Evolutionary conservation across 1,140 invertebrate genomes (phyloP), one percentile per base, ranked within the genome.

Genomic region (Chironomus tepperi): DNA sequence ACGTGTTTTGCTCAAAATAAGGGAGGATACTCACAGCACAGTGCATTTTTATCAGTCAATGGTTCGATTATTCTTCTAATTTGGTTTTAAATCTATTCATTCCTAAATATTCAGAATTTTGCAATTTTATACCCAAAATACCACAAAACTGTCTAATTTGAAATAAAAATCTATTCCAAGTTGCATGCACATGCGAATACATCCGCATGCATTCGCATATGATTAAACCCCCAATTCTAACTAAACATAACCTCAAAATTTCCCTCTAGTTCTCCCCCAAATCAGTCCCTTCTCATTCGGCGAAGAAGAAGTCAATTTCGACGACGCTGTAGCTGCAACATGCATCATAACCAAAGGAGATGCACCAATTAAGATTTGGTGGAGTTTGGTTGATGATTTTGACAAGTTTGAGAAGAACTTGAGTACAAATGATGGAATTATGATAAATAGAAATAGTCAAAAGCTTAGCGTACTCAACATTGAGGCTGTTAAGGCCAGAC

Each of bases 401-500:
- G 43, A 70, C 19, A 16, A 70, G 18, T 79, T 80, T 43, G 81
- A 78, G 6, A 18, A 21, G 3, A 70, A 70, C 18, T 19, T 70
- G 16, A 70, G 15, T 18, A 70, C 65, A 10, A 16, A 18, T 70
- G 16, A 19, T 70, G 65, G 65, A 21, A 21, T 70, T 70, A 10
- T 70, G 18, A 19, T 70, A 1, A 70, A 16, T 0, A 18, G 65
- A 70, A 16, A 16, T 7, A 70, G 10, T 19, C 7, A 16, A 21
- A 70, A 70, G 19, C 19, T 8, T 79, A 90, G 88, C 77, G 85
- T 90, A 77, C 83, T 93, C 75, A 89, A 88, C 77, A 91, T 93
- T 77, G 89, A 91, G 80, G 88, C 85, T 76, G 88, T 90, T 74
- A 85, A 87, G 79, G 88, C 87, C 47, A 83, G 84, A 76, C 90